Evolutionary conservation across 2,113 vertebrate species (phyloP).

Genomic region (Euleptes europaea): DNA sequence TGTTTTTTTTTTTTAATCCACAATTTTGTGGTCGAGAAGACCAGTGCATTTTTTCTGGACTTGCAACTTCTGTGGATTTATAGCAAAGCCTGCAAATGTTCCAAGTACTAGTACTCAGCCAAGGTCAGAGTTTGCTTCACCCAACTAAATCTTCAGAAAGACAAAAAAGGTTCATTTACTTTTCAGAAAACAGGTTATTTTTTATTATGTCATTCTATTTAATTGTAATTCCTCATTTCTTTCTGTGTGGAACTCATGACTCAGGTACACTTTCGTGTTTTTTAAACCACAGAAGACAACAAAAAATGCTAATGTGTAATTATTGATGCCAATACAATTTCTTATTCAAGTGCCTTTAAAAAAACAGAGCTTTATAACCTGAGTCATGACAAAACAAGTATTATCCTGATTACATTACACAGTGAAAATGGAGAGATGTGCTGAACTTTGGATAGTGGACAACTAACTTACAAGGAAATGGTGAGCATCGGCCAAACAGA

Average conservation of each 20-base stretch:
- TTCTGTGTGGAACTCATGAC: constrained; percentile 28
- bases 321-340: constrained; percentile 41
- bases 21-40: not conserved
- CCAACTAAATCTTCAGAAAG: constrained; percentile 16
- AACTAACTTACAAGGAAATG: constrained; percentile 15
- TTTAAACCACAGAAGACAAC: constrained; percentile 44
- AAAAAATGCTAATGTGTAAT: constrained; percentile 41
- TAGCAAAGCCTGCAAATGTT: not conserved
- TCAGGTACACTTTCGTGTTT: not conserved
- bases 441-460: constrained; percentile 26
- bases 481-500: not conserved
- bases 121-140: not conserved
- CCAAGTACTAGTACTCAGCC: accelerated
- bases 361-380: not conserved
- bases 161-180: constrained; percentile 23
- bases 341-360: not conserved
- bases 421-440: constrained; percentile 28
- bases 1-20: not conserved
- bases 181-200: constrained; percentile 25
- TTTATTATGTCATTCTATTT: constrained; percentile 23
- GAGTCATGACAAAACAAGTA: constrained; percentile 29
- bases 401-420: constrained; percentile 34
- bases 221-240: constrained; percentile 43
- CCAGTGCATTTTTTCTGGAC: not conserved
- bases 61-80: not conserved